Evolutionary conservation across 2,888 invertebrate genomes (phyloP).

Genomic region (Mimachlamys varia): DNA sequence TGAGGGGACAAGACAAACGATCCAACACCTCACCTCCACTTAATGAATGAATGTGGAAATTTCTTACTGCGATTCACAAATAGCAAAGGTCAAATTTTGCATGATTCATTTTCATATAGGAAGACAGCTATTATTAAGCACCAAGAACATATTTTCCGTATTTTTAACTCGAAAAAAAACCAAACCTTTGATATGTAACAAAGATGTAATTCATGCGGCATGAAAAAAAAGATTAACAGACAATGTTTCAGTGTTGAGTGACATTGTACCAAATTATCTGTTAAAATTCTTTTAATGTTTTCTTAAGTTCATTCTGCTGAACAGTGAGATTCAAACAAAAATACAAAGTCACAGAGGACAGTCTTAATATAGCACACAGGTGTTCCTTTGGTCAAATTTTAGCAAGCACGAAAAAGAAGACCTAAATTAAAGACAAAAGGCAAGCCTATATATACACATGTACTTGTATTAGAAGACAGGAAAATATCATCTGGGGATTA

Average conservation of each 20-base stretch:
- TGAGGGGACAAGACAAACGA: conserved; percentile 26
- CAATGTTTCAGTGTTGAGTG: conserved; percentile 13
- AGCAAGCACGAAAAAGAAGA: neutral
- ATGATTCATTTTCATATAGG: conserved; percentile 12
- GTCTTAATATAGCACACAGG: neutral
- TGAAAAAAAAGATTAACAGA: neutral
- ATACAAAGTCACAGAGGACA: conserved; percentile 15
- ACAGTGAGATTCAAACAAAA: neutral
- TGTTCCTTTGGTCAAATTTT: neutral
- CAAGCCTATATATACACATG: neutral
- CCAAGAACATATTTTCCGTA: neutral
- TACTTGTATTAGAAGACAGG: too few relatives aligned
- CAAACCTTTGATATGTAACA: conserved; percentile 25
- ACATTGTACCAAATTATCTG: neutral
- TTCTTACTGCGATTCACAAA: neutral
- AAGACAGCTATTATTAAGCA: conserved; percentile 10
- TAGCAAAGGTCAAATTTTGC: neutral
- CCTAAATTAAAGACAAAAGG: neutral
- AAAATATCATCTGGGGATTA: neutral
- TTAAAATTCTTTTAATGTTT: conserved; percentile 32
- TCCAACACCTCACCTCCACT: conserved; percentile 19
- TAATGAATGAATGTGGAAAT: conserved; percentile 19
- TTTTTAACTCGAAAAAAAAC: neutral
- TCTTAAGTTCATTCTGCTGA: neutral
- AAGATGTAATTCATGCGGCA: conserved; percentile 33